Base-by-base conservation (phyloP, 2,888 invertebrate genomes). In the Melieria crassipennis region DNA sequence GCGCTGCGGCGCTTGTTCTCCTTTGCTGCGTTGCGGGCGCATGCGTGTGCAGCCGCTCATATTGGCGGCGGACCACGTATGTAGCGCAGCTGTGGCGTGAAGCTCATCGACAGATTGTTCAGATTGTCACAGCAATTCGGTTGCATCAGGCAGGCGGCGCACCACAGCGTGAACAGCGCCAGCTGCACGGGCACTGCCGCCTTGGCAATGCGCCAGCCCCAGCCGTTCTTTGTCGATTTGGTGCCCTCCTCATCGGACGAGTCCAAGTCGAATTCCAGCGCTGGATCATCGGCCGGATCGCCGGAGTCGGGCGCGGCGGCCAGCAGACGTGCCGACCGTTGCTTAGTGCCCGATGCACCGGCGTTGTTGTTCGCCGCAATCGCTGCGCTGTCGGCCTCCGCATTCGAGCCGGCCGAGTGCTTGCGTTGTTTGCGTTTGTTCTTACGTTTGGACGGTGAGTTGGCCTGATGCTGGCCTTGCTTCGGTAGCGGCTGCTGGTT, bases 21-120 rank as follows among this genome's bases (percentile, higher is more conserved):
- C 30, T 1, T 30, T 2, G 30, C 30, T 30, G 30, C 30, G 30
- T 30, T 30, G 30, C 30, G 30, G 30, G 30, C 30, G 30, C 30
- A 30, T 30, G 30, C 30, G 30, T 30, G 30, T 30, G 30, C 30
- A 42, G 50, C 69, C 69, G 76, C 82, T 90, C 89, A 93, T 80
- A 93, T 91, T 30, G 94, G 93, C 74, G 93, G 93, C 56, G 93
- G 93, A 73, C 93, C 93, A 75, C 91, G 90, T 69, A 93, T 89
- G 81, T 93, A 94, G 76, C 92, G 90, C 78, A 94, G 87, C 82
- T 93, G 92, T 13, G 93, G 93, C 72, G 91, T 90, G 67, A 93
- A 88, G 64, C 92, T 92, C 84, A 92, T 88, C 74, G 91, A 91
- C 78, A 92, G 89, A 81, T 91, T 92, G 85, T 93, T 92, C 79